These are phyloP conservation scores for Calephelis virginiensis DNA, from an alignment of 1,140 invertebrate species.

Conservation along the genomic window DNA sequence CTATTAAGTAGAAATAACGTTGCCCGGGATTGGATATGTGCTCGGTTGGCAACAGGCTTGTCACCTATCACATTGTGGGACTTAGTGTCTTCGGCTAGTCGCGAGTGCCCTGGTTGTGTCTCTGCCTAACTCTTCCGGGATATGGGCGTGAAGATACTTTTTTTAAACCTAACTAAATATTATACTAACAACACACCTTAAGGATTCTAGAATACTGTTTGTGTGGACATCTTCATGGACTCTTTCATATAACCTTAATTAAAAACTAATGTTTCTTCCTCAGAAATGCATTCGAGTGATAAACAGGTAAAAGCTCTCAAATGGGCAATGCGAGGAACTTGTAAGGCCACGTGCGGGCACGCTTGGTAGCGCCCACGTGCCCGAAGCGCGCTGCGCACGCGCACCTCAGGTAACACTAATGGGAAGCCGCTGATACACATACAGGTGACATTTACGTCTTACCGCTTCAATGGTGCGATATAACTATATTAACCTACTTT, in stretches of 20 bases:
- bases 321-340: slow-evolving; percentile 34
- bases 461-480: slow-evolving; percentile 21
- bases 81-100: too few species aligned
- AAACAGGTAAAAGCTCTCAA: slow-evolving; percentile 39
- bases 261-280: neutral
- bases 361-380: slow-evolving; percentile 48
- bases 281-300: slow-evolving; percentile 1
- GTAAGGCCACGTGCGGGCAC: slow-evolving; percentile 51
- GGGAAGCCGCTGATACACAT: slow-evolving; percentile 5
- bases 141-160: too few species aligned
- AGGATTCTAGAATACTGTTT: too few species aligned
- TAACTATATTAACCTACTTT: neutral
- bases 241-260: neutral
- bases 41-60: too few species aligned
- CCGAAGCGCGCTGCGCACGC: slow-evolving; percentile 30
- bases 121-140: too few species aligned
- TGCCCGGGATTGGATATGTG: fast-evolving
- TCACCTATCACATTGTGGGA: too few species aligned
- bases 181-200: too few species aligned
- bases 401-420: slow-evolving; percentile 35
- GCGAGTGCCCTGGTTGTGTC: too few species aligned
- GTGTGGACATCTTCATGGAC: too few species aligned
- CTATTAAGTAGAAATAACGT: too few species aligned
- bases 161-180: too few species aligned
- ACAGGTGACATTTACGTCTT: slow-evolving; percentile 20